phyloP scores from a whole-genome alignment of 1,140 invertebrate species.

The Dendrolimus kikuchii region DNA sequence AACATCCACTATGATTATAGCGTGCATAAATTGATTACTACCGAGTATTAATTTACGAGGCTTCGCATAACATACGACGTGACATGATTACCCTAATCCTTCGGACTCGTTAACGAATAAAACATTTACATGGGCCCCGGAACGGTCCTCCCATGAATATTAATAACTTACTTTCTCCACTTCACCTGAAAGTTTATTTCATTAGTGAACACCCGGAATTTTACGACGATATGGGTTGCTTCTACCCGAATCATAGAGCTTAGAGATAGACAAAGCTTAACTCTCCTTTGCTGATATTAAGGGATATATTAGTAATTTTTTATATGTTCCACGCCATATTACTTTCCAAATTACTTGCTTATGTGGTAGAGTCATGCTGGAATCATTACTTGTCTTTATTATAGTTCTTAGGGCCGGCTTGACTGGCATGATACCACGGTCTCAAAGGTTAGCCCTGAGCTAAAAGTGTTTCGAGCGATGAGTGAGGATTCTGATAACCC shows the following conservation, averaged over 20 bases:
- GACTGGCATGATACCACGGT: too few species aligned
- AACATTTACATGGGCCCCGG: constrained; percentile 61
- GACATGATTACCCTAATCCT: constrained; percentile 66
- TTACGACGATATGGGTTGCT: constrained; percentile 2
- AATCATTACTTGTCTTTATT: too few species aligned
- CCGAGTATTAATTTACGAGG: constrained; percentile 47
- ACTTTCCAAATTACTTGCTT: too few species aligned
- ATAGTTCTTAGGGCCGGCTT: too few species aligned
- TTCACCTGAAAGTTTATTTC: constrained; percentile 62
- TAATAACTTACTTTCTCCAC: constrained; percentile 47
- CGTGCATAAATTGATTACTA: constrained; percentile 42
- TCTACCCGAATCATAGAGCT: constrained; percentile 1
- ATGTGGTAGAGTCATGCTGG: too few species aligned
- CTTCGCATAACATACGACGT: constrained; percentile 49
- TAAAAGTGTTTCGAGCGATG: too few species aligned
- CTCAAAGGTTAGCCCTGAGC: too few species aligned
- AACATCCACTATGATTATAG: constrained; percentile 4
- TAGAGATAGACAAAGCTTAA: background rate
- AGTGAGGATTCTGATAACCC: too few species aligned
- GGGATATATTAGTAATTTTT: too few species aligned
- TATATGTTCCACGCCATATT: too few species aligned
- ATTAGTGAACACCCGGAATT: constrained; percentile 32
- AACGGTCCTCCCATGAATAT: constrained; percentile 51
- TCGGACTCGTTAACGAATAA: constrained; percentile 64
- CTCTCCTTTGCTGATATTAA: background rate